Evolutionary conservation across 2,113 vertebrate species (phyloP), one percentile per base, ranked within the genome.

Genomic region (Tetrax tetrax): DNA sequence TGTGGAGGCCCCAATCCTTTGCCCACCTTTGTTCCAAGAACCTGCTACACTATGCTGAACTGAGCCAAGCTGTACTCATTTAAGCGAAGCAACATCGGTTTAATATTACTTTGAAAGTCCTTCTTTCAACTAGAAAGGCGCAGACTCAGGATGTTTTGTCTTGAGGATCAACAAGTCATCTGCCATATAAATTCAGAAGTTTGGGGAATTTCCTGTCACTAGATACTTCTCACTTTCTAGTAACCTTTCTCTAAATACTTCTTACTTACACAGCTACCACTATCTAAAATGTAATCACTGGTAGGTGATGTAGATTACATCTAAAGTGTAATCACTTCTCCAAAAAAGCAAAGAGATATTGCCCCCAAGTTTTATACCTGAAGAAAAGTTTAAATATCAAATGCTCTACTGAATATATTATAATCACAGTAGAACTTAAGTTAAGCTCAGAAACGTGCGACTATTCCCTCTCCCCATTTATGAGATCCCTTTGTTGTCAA

Each of bases 201-300:
- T 86, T 51, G 1, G 29, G 19, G 14, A 27, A 77, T 54, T 53
- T 63, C 50, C 38, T 37, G 19, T 51, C 69, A 43, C 22, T 20
- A 56, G 23, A 4, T 29, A 29, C 10, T 48, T 57, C 21, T 41
- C 68, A 50, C 31, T 70, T 77, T 51, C 35, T 33, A 35, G 29
- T 57, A 45, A 61, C 10, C 47, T n/a, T 68, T 31, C 63, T 61
- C 12, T 69, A n/a, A 50, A 27, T 18, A 27, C 2, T 33, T 31
- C 1, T 1, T 35, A 27, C 54, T 70, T 33, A 18, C 0, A 22
- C 1, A 33, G 17, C 56, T 29, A 41, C 3, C 56, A 69, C 13
- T 25, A 60, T 13, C 8, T 45, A 13, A 71, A 80, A 33, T 7
- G 9, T 8, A 61, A 69, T 60, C 9, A 10, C 45, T 65, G 41